Evolutionary conservation across 2,888 invertebrate species (phyloP).

Genomic region (Caenorhabditis japonica): DNA sequence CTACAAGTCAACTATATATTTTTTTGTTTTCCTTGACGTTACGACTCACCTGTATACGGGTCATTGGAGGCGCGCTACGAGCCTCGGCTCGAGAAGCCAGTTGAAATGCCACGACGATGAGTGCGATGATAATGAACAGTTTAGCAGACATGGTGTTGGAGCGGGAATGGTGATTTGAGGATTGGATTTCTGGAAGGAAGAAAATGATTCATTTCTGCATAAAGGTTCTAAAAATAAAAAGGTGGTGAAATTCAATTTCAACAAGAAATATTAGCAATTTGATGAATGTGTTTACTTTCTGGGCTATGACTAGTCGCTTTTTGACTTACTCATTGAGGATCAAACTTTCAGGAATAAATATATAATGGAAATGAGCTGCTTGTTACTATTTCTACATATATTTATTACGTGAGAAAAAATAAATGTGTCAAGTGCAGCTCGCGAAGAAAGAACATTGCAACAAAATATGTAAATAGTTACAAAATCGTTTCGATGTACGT

Average conservation of each 20-base stretch:
- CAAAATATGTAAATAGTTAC: no score
- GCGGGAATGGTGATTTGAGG: conserved; percentile 6
- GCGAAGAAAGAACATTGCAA: no score
- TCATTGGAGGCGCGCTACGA: conserved; percentile 47
- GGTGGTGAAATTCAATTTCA: no score
- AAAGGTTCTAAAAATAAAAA: neutral
- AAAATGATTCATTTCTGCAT: neutral
- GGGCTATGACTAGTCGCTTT: neutral
- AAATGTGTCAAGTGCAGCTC: no score
- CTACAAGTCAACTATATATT: no score
- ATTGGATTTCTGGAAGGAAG: conserved; percentile 20
- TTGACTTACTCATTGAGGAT: no score
- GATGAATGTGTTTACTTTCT: conserved; percentile 25
- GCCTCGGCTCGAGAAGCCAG: conserved; percentile 26
- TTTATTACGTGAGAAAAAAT: no score
- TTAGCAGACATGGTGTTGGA: conserved; percentile 32
- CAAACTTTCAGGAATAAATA: no score
- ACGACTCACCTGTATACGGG: conserved; percentile 51
- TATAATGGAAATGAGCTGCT: no score
- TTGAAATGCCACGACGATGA: conserved; percentile 41
- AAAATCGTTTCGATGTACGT: no score
- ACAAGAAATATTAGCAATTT: neutral
- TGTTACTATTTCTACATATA: no score
- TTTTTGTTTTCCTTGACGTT: no score
- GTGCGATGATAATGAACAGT: conserved; percentile 27